Base-by-base conservation (phyloP, 1,140 invertebrate genomes). In the Latrodectus geometricus region DNA sequence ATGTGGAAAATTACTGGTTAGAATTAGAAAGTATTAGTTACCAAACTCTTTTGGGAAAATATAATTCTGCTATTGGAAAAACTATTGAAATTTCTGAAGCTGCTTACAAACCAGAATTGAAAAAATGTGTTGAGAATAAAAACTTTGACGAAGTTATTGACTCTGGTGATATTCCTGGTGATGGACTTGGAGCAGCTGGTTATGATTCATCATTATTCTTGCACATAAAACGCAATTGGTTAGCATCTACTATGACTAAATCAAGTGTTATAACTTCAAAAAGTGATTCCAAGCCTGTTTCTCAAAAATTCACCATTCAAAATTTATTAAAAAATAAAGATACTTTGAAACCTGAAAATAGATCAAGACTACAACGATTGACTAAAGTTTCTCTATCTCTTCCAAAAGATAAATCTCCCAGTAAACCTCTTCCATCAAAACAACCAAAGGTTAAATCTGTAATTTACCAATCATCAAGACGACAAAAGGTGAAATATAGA, bases 1-100 rank as follows among this genome's bases (percentile, higher is more conserved):
- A 93, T 87, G 90, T 96, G 0, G 92, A 94, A 12, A 92, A 93
- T n/a, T 96, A 95, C 90, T 96, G 95, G 95, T 92, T 89, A 78
- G 93, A 95, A 70, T 91, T 96, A 90, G 94, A 94, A 92, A 92
- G 92, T 50, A 94, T 94, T 70, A 94, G 94, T 87, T 92, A 95
- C 35, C 93, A 94, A 84, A 95, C 95, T 0, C 93, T 92, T 65
- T 89, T 95, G 14, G 94, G 94, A 48, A 92, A 92, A 65, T 89
- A 91, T 69, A 88, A 74, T 65, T 77, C 81, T 50, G 54, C 56
- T 9, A 21, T 35, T 70, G 81, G 76, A 15, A 65, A 88, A 68
- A 88, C 76, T n/a, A 66, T 85, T n/a, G 14, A 20, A 3, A 61
- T 85, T 74, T 68, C 87, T 93, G 84, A 91, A 92, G 48, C 79